These are phyloP conservation scores for Uromys caudimaculatus DNA, from an alignment of 2,797 vertebrate genomes.

Conservation along the genomic window DNA sequence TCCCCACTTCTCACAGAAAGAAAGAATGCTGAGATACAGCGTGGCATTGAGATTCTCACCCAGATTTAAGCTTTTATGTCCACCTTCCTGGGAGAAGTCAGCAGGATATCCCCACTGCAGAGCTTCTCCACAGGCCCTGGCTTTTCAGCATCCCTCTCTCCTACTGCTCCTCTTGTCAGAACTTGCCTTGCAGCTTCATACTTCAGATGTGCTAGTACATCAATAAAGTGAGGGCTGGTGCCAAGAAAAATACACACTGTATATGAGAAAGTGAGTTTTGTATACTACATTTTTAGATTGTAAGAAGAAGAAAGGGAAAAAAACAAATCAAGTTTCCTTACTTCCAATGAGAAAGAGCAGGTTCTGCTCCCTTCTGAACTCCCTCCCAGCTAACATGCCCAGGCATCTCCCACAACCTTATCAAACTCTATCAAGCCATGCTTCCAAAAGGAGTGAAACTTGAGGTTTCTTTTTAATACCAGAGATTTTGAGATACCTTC, in stretches of 20 bases:
- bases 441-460: neutral
- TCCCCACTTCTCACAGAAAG: slow-evolving; percentile 15
- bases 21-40: slow-evolving; percentile 9
- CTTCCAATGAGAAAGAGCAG: neutral
- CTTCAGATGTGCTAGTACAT: slow-evolving; percentile 87
- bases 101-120: neutral
- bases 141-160: slow-evolving; percentile 74
- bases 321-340: neutral
- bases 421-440: neutral
- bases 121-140: slow-evolving; percentile 57
- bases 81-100: slow-evolving; percentile 38
- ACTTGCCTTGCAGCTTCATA: slow-evolving; percentile 84
- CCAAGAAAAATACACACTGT: slow-evolving; percentile 85
- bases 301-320: neutral
- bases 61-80: slow-evolving; percentile 52
- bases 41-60: slow-evolving; percentile 28
- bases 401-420: neutral
- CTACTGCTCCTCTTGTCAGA: slow-evolving; percentile 81
- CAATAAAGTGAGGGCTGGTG: slow-evolving; percentile 87
- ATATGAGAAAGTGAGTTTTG: slow-evolving; percentile 88
- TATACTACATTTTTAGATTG: slow-evolving; percentile 71
- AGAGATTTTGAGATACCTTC: neutral
- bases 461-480: neutral
- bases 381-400: neutral
- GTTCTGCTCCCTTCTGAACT: neutral